Percentiles rank a stretch among this genome's conserved stretches.
Evolutionary conservation across 2,113 vertebrate genomes (phyloP).

Genomic region (human): DNA sequence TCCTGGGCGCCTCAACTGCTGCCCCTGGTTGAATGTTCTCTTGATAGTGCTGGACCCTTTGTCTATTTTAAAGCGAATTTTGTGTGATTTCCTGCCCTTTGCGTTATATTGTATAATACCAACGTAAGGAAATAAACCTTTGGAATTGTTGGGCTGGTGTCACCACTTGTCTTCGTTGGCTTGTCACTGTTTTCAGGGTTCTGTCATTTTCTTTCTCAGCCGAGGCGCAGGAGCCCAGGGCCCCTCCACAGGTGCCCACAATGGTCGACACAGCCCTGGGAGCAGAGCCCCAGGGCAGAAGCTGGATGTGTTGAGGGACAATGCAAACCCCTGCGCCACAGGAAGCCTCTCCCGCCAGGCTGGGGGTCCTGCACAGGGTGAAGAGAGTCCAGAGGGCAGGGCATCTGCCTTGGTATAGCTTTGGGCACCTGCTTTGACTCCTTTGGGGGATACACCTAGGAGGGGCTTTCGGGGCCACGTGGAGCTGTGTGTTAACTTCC

Average conservation of each 20-base stretch:
- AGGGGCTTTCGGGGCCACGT: not conserved
- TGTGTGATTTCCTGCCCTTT: slow-evolving; percentile 73
- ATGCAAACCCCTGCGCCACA: rapidly evolving
- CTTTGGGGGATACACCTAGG: not conserved
- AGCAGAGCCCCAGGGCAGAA: not conserved
- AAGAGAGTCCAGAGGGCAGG: not conserved
- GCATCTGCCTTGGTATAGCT: too few species aligned
- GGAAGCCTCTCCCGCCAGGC: too few species aligned
- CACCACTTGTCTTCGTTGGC: too few species aligned
- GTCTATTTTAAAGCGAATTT: slow-evolving; percentile 74
- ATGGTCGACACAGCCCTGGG: not conserved
- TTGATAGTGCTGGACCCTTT: slow-evolving; percentile 64
- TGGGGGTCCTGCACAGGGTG: too few species aligned
- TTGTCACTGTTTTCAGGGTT: not conserved
- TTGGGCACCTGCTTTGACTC: not conserved
- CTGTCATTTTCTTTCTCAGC: not conserved
- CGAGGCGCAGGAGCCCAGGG: not conserved
- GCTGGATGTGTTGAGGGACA: not conserved
- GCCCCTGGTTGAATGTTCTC: slow-evolving; percentile 72
- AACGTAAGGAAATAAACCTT: slow-evolving; percentile 84
- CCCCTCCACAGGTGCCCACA: too few species aligned
- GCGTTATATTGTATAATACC: slow-evolving; percentile 78
- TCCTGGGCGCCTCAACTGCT: slow-evolving; percentile 69
- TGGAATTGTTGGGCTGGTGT: slow-evolving; percentile 76
- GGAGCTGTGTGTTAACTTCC: not conserved